phyloP scores from a whole-genome alignment of 2,113 vertebrate genomes.

The Neofelis nebulosa region DNA sequence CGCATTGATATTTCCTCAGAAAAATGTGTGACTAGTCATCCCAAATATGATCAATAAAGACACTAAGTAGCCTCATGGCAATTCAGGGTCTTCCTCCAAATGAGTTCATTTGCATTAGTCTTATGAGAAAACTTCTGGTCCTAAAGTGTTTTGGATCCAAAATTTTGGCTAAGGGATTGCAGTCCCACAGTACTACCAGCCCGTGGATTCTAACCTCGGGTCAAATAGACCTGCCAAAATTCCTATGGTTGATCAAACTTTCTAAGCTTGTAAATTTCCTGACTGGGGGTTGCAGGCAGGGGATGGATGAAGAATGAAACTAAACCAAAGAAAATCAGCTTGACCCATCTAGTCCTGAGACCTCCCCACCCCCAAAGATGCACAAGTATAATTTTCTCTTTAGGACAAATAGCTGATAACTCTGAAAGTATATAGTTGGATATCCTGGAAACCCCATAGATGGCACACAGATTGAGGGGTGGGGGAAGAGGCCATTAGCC shows the following conservation, averaged over 20 bases:
- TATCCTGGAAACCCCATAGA: not conserved
- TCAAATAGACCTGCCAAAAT: not conserved
- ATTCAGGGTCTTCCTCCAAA: conserved; percentile 23
- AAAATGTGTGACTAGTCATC: conserved; percentile 12
- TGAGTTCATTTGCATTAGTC: not conserved
- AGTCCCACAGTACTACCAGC: not conserved
- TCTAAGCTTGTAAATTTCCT: not conserved
- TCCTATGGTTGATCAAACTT: not conserved
- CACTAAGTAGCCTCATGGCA: not conserved
- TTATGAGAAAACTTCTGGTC: not conserved
- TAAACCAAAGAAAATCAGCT: not conserved
- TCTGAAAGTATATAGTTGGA: not conserved
- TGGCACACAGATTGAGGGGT: not conserved
- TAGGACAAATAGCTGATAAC: not conserved
- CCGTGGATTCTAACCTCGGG: not conserved
- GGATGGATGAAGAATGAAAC: not conserved
- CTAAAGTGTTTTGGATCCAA: not conserved
- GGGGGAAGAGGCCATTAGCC: not conserved
- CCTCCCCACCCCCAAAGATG: not conserved
- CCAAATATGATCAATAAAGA: not conserved
- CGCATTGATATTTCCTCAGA: not conserved
- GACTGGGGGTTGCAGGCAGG: not conserved
- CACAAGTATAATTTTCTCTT: not conserved
- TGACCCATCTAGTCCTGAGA: not conserved
- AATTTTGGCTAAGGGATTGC: not conserved